These are phyloP conservation scores for Cotesia congregata DNA, from an alignment of 2,888 invertebrate genomes.

Conservation along the genomic window DNA sequence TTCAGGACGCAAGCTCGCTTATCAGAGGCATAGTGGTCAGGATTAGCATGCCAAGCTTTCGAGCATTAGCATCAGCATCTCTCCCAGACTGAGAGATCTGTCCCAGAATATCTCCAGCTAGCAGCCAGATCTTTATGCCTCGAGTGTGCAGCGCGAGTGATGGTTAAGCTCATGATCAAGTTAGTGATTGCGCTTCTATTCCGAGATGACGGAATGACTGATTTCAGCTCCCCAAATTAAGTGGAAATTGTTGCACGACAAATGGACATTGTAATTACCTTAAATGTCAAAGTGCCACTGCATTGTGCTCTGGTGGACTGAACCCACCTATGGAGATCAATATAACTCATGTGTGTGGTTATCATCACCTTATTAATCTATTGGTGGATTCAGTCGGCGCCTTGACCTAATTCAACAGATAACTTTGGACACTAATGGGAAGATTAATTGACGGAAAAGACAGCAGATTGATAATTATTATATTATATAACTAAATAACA, in stretches of 20 bases:
- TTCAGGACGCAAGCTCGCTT: background rate
- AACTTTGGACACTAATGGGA: too few species aligned
- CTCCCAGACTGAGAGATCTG: background rate
- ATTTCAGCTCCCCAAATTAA: background rate
- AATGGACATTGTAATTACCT: background rate
- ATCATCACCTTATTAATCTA: background rate
- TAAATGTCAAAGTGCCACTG: background rate
- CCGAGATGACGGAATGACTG: conserved; percentile 1
- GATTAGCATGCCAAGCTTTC: conserved; percentile 3
- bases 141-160: conserved; percentile 3
- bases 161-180: conserved; percentile 2
- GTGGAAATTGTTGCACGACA: background rate
- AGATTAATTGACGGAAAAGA: too few species aligned
- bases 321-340: too few species aligned
- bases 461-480: too few species aligned
- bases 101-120: conserved; percentile 1
- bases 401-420: background rate
- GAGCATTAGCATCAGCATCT: background rate
- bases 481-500: too few species aligned
- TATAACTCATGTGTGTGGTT: background rate
- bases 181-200: background rate
- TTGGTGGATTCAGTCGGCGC: background rate
- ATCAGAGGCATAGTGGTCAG: background rate
- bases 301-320: background rate
- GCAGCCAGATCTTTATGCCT: conserved; percentile 5